phyloP scores from a whole-genome alignment of 1,140 invertebrate genomes.

The Panagrolaimus sp. region DNA sequence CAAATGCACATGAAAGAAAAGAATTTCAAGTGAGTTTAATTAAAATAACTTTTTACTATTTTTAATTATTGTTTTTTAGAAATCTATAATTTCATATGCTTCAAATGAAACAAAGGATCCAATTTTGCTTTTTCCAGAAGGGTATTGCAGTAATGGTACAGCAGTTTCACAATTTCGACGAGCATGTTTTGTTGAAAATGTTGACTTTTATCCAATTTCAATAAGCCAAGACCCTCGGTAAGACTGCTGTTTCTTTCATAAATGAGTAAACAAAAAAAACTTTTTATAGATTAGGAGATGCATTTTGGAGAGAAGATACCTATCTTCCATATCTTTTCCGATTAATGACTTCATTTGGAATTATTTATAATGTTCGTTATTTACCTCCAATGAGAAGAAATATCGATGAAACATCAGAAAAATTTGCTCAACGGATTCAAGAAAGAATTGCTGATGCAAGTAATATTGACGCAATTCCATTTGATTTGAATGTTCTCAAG shows the following conservation, averaged over 20 bases:
- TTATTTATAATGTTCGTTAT: slow-evolving; percentile 44
- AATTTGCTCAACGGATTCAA: slow-evolving; percentile 43
- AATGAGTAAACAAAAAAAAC: slow-evolving; percentile 13
- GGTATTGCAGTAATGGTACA: slow-evolving; percentile 45
- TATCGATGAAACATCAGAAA: slow-evolving; percentile 27
- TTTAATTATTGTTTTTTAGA: slow-evolving; percentile 20
- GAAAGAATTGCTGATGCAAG: slow-evolving; percentile 20
- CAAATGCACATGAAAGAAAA: slow-evolving; percentile 33
- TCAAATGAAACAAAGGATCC: slow-evolving; percentile 14
- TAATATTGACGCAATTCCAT: slow-evolving; percentile 18
- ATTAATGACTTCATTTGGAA: slow-evolving; percentile 44
- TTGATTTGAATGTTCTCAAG: slow-evolving; percentile 24
- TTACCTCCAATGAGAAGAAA: slow-evolving; percentile 30
- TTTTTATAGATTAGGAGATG: slow-evolving; percentile 26
- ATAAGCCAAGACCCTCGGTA: slow-evolving; percentile 34
- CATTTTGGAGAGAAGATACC: slow-evolving; percentile 26
- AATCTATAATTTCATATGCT: slow-evolving; percentile 13
- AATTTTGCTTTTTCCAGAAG: slow-evolving; percentile 45
- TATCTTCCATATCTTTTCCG: slow-evolving; percentile 41
- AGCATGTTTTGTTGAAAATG: slow-evolving; percentile 42
- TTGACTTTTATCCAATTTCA: slow-evolving; percentile 43
- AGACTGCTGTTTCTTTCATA: background rate
- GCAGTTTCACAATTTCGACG: slow-evolving; percentile 32
- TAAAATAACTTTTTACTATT: slow-evolving; percentile 25
- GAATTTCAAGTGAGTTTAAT: slow-evolving; percentile 35